Evolutionary conservation across 2,113 vertebrate species (phyloP), one percentile per base, ranked within the genome.

Genomic region (Psophia crepitans): DNA sequence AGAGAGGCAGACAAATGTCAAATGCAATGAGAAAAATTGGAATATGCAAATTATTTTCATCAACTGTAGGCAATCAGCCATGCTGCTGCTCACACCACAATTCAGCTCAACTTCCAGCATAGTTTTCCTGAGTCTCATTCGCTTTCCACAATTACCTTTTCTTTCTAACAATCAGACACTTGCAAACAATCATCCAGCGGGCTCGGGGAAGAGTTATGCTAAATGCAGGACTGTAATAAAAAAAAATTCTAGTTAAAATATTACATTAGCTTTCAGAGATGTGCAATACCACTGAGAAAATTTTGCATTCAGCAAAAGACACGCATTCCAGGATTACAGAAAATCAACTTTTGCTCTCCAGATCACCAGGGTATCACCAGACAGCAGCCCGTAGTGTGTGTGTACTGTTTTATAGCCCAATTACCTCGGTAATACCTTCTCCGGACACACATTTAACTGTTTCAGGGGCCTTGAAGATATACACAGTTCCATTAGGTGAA

Each of bases 21-120:
- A 58, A 58, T 2, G 16, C 48, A 64, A 54, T 5, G 53, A 89
- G 49, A 46, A 39, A 51, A 41, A 68, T 1, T 37, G 49, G 61
- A 69, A 43, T 64, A 70, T 54, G 56, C 73, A 64, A 61, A 54
- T 26, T 11, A 10, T n/a, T 90, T 63, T 30, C 83, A 53, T 39
- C 77, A 84, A 2, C 37, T 21, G 4, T 1, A 12, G 32, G 56
- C 71, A 74, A 54, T 53, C 73, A 78, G 77, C 71, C 66, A 5
- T 1, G 4, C 5, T 39, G 44, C 76, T 22, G n/a, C 71, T 78
- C 69, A 2, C 16, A 0, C 60, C 77, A 30, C 43, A 1, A 5
- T 13, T n/a, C 46, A 35, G 41, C 58, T 44, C 70, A 41, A 57
- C 76, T 58, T 90, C 71, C 77, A 23, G 14, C 48, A 44, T 3